Base-by-base conservation (phyloP, 2,113 vertebrate species). In the Oophaga pumilio region DNA sequence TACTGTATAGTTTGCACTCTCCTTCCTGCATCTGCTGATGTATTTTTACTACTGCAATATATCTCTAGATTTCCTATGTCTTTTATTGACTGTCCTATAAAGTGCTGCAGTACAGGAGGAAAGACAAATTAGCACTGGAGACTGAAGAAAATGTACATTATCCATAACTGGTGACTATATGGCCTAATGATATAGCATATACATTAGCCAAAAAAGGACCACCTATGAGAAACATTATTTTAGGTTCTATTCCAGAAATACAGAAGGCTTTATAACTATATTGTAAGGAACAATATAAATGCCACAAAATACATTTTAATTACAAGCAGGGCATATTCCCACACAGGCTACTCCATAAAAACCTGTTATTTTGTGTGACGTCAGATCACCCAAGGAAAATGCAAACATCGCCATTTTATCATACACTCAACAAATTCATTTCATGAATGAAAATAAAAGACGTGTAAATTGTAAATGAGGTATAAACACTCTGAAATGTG, bases 171-270 rank as follows among this genome's bases (percentile, higher is more conserved):
- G 9, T 22, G 50, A n/a, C 6, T 53, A 74, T 43, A 73, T 59
- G 28, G 64, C 8, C n/a, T 59, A 76, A n/a, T 43, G 43, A 49
- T 76, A 74, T 24, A 56, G 49, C 66, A 13, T 20, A 10, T 1
- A 71, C 12, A n/a, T 33, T 2, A 85, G 22, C 53, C 43, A 76
- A 33, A 76, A 74, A 12, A 49, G 22, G 71, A 85, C 68, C 69
- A 76, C 69, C 83, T 76, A 73, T 69, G 26, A 33, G 24, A 43
- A 76, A 73, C 69, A 76, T 83, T 68, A 83, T 76, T 85, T 49
- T 85, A 85, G 69, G 83, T 57, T 85, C 17, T 24, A 85, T 43
- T 85, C 71, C 71, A 76, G 52, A 85, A 85, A 85, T 83, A 53
- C 71, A 76, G 76, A 73, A 43, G 71, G 56, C 26, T 85, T 76